Percentiles rank a stretch among this genome's conserved stretches.
phyloP scores from a whole-genome alignment of 2,888 invertebrate genomes.

The Drosophila aldrichi region DNA sequence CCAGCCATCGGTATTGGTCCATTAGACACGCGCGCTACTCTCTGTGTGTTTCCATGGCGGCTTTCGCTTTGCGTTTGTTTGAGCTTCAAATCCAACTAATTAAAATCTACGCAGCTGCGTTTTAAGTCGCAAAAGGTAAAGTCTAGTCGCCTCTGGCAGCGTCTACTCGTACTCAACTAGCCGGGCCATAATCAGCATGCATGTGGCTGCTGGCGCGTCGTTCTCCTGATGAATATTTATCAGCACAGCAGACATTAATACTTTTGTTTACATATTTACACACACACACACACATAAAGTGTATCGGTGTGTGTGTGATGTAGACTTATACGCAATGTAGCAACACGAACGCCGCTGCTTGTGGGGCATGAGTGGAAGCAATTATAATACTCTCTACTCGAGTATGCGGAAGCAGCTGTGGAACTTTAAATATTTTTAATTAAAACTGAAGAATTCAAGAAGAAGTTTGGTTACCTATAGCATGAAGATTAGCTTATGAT shows the following conservation, averaged over 20 bases:
- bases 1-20: conserved; percentile 48
- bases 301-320: conserved; percentile 1
- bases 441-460: background rate
- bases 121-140: conserved; percentile 49
- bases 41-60: conserved; percentile 17
- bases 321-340: background rate
- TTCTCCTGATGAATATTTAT: conserved; percentile 60
- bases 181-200: conserved; percentile 57
- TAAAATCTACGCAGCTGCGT: conserved; percentile 73
- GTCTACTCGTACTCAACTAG: conserved; percentile 27
- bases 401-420: background rate
- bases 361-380: conserved; percentile 16
- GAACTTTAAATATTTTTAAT: background rate
- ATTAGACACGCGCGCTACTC: conserved; percentile 62
- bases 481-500: background rate
- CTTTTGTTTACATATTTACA: conserved; percentile 24
- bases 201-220: conserved; percentile 25
- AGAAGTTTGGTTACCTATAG: background rate
- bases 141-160: conserved; percentile 24
- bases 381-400: conserved; percentile 34
- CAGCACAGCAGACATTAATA: conserved; percentile 45
- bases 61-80: conserved; percentile 47
- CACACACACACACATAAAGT: background rate
- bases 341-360: conserved; percentile 30
- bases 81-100: conserved; percentile 74